A percentile compares a stretch with the other conserved stretches of the same genome.
Evolutionary conservation across 2,113 vertebrate species (phyloP).

Genomic region (Crotalus horridus): DNA sequence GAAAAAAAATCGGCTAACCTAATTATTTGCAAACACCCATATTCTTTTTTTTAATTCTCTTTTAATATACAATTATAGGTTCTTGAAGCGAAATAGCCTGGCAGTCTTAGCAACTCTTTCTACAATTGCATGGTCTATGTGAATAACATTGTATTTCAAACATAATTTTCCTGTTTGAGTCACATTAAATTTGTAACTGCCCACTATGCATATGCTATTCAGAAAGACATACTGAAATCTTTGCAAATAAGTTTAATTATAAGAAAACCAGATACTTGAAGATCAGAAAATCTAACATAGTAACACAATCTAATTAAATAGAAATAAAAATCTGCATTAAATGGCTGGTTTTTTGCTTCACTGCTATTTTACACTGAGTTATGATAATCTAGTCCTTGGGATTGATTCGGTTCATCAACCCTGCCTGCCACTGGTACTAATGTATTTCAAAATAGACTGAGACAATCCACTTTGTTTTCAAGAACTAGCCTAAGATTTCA

Average conservation of each 20-base stretch:
- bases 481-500: neutral
- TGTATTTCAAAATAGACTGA: neutral
- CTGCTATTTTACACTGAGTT: neutral
- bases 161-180: neutral
- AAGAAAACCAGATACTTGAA: neutral
- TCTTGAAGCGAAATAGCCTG: constrained; percentile 2
- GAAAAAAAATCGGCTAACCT: neutral
- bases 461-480: neutral
- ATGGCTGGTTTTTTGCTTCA: neutral
- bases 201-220: neutral
- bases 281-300: neutral
- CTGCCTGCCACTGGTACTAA: neutral
- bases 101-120: neutral
- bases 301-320: neutral
- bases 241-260: neutral
- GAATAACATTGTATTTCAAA: neutral
- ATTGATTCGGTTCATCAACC: neutral
- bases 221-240: neutral
- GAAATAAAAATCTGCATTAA: neutral
- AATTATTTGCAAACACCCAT: constrained; percentile 1
- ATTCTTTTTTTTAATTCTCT: neutral
- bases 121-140: neutral
- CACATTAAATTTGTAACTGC: neutral
- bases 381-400: neutral
- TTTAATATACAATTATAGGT: neutral